Base-by-base conservation (phyloP, 2,888 invertebrate species). In the Ornithoptera alexandrae region DNA sequence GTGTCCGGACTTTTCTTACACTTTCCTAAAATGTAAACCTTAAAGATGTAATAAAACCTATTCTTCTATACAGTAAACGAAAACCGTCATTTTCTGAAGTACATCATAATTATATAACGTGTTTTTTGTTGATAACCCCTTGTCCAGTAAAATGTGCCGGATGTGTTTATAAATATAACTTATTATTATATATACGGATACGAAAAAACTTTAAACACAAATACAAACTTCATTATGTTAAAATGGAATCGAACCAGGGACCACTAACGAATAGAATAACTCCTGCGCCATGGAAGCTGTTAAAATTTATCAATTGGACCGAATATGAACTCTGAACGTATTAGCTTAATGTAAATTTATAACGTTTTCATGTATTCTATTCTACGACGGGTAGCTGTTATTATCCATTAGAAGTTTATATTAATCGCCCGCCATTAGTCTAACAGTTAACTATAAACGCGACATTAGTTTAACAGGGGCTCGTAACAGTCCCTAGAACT, bases 401-500 rank as follows among this genome's bases (percentile, higher is more conserved):
- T 57, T n/a, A 20, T 10, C 22, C 42, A 56, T 65, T 42, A 65
- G 46, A 72, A 73, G 71, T 69, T 68, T 68, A 68, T 68, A 71
- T 71, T 69, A 72, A 72, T 72, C 63, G 70, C 5, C 53, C 20
- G 70, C 70, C 61, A 67, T 70, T 63, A 70, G 30, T 76, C 77
- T 74, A 70, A 72, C 74, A 72, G 74, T 77, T 73, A 76, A 68
- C 76, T 75, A 77, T 80, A 78, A 83, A 81, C 79, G 78, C 81
- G 77, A 80, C 79, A 77, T 76, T 77, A 82, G 78, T 79, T 80
- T 79, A 76, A 67, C 73, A 70, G 74, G 73, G 75, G 73, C 73
- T 77, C 78, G 79, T 82, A 81, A 74, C 79, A 77, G 75, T 78
- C 76, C 77, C 75, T 75, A 74, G 73, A 81, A 84, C 78, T 79